A percentile compares a stretch with the other conserved stretches of the same genome.
phyloP scores from a whole-genome alignment of 2,888 invertebrate genomes.

The Campaea margaritaria region DNA sequence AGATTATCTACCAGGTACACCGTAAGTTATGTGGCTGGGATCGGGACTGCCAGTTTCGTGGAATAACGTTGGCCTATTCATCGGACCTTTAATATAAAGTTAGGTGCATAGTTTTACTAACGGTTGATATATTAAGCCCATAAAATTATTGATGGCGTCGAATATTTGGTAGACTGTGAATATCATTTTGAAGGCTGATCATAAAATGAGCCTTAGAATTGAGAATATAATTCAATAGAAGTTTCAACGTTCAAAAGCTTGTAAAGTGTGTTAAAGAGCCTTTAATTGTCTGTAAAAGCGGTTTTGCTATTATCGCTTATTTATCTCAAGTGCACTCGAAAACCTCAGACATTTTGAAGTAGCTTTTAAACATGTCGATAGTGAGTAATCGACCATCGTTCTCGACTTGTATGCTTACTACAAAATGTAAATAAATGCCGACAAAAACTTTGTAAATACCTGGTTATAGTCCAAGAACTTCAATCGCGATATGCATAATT shows the following conservation, averaged over 20 bases:
- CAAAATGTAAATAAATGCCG: no score
- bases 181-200: background rate
- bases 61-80: slow-evolving; percentile 28
- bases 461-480: no score
- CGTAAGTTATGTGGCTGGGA: slow-evolving; percentile 25
- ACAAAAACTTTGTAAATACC: no score
- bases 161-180: background rate
- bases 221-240: slow-evolving; percentile 1
- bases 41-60: slow-evolving; percentile 20
- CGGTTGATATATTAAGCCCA: slow-evolving; percentile 19
- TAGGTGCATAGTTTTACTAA: slow-evolving; percentile 26
- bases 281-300: background rate
- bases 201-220: background rate
- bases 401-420: no score
- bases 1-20: no score
- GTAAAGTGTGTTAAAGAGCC: background rate
- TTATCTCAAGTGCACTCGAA: slow-evolving; percentile 1
- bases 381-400: no score
- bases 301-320: background rate
- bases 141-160: slow-evolving; percentile 14
- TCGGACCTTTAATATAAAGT: slow-evolving; percentile 25
- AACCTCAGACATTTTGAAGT: background rate
- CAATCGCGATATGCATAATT: background rate
- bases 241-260: background rate
- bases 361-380: no score